Conservation (phyloP, 2,113 vertebrate genomes). For the Gymnobelideus leadbeateri region DNA sequence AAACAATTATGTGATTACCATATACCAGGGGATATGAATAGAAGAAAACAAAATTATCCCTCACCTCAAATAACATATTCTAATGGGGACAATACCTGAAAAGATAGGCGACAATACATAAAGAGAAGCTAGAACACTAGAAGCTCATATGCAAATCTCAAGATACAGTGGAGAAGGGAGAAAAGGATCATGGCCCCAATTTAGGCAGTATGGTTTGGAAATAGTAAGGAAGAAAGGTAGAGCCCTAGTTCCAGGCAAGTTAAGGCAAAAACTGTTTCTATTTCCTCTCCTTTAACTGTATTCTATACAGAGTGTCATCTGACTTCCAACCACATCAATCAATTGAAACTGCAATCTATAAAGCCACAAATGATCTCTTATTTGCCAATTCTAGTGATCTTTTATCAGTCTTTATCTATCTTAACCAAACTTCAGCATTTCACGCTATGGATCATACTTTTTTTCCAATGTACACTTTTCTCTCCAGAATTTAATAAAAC, state of each 20-base stretch:
- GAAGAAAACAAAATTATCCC: neutral
- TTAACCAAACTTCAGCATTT: neutral
- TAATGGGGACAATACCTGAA: neutral
- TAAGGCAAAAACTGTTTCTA: no score
- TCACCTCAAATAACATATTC: neutral
- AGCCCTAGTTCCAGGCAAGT: no score
- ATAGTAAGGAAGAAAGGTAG: no score
- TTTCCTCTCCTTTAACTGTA: neutral
- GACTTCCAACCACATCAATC: neutral
- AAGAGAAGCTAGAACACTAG: neutral
- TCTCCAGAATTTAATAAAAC: neutral
- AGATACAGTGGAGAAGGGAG: no score
- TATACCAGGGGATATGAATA: neutral
- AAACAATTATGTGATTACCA: neutral
- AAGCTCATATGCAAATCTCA: no score
- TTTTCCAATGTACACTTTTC: neutral
- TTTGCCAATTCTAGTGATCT: neutral
- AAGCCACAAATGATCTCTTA: neutral
- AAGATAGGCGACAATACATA: no score
- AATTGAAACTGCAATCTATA: neutral
- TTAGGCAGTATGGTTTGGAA: no score
- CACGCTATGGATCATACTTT: neutral
- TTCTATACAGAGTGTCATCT: neutral
- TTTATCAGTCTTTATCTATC: neutral
- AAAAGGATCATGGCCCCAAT: no score